Percentiles rank a stretch among this genome's conserved stretches.
Conservation (phyloP, 2,113 vertebrate species). For the Microcebus jonahi region DNA sequence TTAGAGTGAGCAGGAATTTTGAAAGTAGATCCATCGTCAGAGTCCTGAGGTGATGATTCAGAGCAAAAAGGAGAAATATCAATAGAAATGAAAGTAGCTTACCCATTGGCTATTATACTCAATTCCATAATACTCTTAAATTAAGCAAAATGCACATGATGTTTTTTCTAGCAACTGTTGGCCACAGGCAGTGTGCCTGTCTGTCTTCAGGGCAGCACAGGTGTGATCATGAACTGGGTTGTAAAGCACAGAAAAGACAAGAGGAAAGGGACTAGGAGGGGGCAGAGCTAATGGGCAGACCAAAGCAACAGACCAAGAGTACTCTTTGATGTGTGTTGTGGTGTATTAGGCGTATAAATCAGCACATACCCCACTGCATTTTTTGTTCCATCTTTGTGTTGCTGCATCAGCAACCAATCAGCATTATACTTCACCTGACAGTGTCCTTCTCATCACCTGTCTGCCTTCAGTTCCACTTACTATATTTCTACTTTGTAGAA, state of each 20-base stretch:
- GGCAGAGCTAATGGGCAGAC: background rate
- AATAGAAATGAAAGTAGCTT: background rate
- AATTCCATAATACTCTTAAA: background rate
- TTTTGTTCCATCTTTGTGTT: background rate
- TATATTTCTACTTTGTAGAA: background rate
- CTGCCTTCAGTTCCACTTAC: background rate
- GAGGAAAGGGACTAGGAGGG: background rate
- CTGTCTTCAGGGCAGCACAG: accelerated
- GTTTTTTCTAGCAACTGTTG: background rate
- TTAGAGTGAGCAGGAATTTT: background rate
- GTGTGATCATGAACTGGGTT: background rate
- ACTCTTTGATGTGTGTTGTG: background rate
- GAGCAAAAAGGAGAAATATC: background rate
- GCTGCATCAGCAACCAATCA: too few relatives aligned
- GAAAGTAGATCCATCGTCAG: background rate
- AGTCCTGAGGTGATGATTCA: background rate
- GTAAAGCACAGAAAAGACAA: background rate
- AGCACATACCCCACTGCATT: accelerated
- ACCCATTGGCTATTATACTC: too few relatives aligned
- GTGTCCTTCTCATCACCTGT: background rate
- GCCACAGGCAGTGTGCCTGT: background rate
- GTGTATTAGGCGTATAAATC: too few relatives aligned
- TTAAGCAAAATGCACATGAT: background rate
- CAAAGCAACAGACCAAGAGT: background rate
- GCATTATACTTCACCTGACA: accelerated